These are phyloP conservation scores for Philaenus spumarius DNA, from an alignment of 1,140 invertebrate genomes.

Conservation along the genomic window DNA sequence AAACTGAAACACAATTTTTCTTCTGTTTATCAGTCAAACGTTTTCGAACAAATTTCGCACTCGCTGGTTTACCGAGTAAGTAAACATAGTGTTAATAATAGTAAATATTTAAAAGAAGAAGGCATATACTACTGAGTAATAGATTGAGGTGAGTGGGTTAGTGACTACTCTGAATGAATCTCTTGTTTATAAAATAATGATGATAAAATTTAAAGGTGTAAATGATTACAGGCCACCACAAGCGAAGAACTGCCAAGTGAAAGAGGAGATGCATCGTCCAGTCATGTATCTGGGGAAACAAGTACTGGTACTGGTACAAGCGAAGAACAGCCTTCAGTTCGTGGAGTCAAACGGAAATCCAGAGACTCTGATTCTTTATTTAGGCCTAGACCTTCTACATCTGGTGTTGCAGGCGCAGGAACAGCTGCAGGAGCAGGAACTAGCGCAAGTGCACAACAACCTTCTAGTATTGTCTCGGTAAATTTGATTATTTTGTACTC, in stretches of 20 bases:
- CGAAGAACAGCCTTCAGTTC: slow-evolving; percentile 2
- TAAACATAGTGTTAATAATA: no score
- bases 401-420: neutral
- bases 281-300: slow-evolving; percentile 27
- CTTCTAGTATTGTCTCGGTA: no score
- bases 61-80: no score
- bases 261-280: slow-evolving; percentile 34
- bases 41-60: no score
- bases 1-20: no score
- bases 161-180: no score
- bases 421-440: neutral
- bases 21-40: no score
- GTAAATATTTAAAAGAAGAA: no score
- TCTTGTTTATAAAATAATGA: no score
- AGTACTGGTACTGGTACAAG: slow-evolving; percentile 30
- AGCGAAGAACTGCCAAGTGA: slow-evolving; percentile 28
- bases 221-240: neutral
- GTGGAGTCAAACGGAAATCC: slow-evolving; percentile 25
- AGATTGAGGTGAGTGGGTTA: no score
- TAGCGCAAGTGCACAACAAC: slow-evolving; percentile 9
- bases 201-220: neutral
- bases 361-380: slow-evolving; percentile 16
- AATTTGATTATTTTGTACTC: no score
- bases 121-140: no score
- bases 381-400: neutral